Conservation (phyloP, 2,888 invertebrate genomes). For the Dryococelus australis region DNA sequence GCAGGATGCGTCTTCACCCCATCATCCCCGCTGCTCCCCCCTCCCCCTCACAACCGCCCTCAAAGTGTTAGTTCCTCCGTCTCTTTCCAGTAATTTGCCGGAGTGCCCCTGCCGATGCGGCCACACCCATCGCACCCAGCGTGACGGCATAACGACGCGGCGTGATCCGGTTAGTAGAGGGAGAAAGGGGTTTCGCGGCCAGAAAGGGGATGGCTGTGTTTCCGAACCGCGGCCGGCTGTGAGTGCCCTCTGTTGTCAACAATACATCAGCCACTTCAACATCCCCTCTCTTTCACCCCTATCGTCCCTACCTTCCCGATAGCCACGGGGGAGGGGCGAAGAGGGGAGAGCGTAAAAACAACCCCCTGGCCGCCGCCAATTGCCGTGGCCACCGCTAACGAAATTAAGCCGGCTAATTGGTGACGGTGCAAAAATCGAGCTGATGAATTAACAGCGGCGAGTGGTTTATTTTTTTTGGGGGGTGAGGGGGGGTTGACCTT, state of each 20-base stretch:
- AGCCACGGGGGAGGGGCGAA: background rate
- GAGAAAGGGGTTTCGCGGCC: background rate
- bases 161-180: too few relatives aligned
- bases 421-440: background rate
- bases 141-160: too few relatives aligned
- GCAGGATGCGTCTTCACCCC: too few relatives aligned
- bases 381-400: background rate
- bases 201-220: background rate
- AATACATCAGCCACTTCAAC: background rate
- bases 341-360: background rate
- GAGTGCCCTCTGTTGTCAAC: background rate
- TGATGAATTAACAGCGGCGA: background rate
- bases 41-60: background rate
- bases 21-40: background rate
- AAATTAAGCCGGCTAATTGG: background rate
- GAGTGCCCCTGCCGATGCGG: constrained; percentile 7
- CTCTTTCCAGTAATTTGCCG: background rate
- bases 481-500: too few relatives aligned
- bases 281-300: background rate
- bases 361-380: background rate
- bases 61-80: background rate
- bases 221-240: background rate
- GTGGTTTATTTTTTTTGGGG: background rate
- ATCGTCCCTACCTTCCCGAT: background rate
- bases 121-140: background rate